Conservation (phyloP, 2,113 vertebrate species). For the Columba livia region DNA sequence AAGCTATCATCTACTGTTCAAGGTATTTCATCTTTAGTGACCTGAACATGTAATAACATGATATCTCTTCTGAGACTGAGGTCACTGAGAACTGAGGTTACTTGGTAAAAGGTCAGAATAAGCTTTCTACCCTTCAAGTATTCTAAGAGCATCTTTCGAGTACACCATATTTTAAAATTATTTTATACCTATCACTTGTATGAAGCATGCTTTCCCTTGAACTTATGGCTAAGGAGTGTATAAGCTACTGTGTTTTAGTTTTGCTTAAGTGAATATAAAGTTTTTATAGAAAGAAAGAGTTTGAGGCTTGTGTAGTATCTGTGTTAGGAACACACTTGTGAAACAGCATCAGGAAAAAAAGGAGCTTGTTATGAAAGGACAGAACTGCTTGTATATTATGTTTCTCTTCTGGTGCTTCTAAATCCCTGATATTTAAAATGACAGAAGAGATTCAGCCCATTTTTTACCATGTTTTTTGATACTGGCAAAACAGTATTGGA, state of each 20-base stretch:
- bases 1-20: background rate
- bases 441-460: background rate
- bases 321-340: background rate
- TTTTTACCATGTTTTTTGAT: background rate
- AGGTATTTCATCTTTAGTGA: background rate
- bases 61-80: background rate
- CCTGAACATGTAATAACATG: background rate
- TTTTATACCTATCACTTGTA: background rate
- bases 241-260: background rate
- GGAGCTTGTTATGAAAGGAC: background rate
- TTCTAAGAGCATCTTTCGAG: background rate
- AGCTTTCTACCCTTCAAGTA: background rate
- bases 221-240: background rate
- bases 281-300: background rate
- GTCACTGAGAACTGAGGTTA: background rate
- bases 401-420: background rate
- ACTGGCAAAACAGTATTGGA: background rate
- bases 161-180: background rate
- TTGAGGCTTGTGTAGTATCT: background rate
- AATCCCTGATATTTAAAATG: background rate
- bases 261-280: background rate
- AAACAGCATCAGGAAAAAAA: background rate
- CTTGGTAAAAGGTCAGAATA: background rate
- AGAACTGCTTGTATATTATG: background rate
- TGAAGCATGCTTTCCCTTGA: background rate